Base-by-base conservation (phyloP, 2,888 invertebrate genomes). In the Acheta domesticus region DNA sequence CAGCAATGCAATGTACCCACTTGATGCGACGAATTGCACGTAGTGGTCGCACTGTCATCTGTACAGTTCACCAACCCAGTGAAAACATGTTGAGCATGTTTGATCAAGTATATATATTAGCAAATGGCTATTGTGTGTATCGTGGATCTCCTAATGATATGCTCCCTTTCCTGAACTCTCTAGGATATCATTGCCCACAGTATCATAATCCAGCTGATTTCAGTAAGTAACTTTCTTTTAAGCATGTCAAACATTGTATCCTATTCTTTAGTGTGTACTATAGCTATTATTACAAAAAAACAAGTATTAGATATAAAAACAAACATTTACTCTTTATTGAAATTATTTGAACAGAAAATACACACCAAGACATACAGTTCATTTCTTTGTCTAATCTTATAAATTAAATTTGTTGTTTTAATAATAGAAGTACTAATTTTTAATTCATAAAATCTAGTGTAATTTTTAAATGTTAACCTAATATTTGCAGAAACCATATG, bases 121-220 rank as follows among this genome's bases (percentile, higher is more conserved):
- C 89, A n/a, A 88, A 87, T 80, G 91, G 91, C 2, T 87, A 88
- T 81, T 90, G 90, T 84, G 87, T 90, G 48, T 91, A 90, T 84
- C 86, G 89, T 80, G 91, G 91, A n/a, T 86, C 87, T 16, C 86
- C 88, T 11, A 84, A 83, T 77, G 87, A 87, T 74, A 85, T 90
- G 48, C 86, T 91, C 48, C 89, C 89, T 12, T 90, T 89, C 84
- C 86, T 91, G 75, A 86, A 87, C 49, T 85, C 87, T 1, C 87
- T 89, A 83, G 88, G 88, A 16, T 86, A 90, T 62, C 85, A 88
- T 23, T 91, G 91, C 84, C 91, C 91, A 0, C 86, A 88, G 80
- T 91, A 90, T 84, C 90, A 91, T 85, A 91, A 91, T 84, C 91
- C 91, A 11, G 90, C 91, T 20, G 91, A 91, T 85, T 91, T 89